A percentile compares a stretch with the other conserved stretches of the same genome.
Conservation (phyloP, 2,797 vertebrate species). For the Sebastes vulpes region DNA sequence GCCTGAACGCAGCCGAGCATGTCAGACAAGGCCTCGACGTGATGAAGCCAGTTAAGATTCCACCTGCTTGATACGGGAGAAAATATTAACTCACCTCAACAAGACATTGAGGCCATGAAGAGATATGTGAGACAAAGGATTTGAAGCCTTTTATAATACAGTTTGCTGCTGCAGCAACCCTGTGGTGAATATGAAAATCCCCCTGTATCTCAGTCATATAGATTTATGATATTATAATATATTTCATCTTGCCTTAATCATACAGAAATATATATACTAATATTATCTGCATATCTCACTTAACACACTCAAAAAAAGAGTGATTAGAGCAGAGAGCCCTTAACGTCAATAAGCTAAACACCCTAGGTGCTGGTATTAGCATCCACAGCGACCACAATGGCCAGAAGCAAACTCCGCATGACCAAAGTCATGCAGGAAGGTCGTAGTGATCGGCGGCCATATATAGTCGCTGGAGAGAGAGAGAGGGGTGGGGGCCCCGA, state of each 20-base stretch:
- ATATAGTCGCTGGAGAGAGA: conserved; percentile 75
- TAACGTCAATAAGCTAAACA: conserved; percentile 7
- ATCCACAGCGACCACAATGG: conserved; percentile 28
- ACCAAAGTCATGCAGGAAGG: conserved; percentile 83
- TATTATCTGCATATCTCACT: background rate
- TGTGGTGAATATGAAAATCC: background rate
- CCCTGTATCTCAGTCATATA: background rate
- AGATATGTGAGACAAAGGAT: conserved; percentile 24
- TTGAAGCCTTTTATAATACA: background rate
- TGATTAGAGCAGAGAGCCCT: conserved; percentile 9
- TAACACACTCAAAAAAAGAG: background rate
- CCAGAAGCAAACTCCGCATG: conserved; percentile 54
- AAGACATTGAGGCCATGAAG: conserved; percentile 10
- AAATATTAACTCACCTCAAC: conserved; percentile 31
- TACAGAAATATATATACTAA: background rate
- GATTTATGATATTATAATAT: background rate
- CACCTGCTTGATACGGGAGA: conserved; percentile 11
- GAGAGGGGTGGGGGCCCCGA: conserved; percentile 55
- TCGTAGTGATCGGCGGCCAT: conserved; percentile 77
- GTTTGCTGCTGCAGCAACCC: background rate
- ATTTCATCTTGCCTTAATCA: background rate
- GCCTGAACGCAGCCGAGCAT: conserved; percentile 24
- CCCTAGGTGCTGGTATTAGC: conserved; percentile 5
- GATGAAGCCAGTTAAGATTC: conserved; percentile 37
- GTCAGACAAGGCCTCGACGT: conserved; percentile 27